Conservation (phyloP, 2,888 invertebrate genomes). For the Torymus auratus region DNA sequence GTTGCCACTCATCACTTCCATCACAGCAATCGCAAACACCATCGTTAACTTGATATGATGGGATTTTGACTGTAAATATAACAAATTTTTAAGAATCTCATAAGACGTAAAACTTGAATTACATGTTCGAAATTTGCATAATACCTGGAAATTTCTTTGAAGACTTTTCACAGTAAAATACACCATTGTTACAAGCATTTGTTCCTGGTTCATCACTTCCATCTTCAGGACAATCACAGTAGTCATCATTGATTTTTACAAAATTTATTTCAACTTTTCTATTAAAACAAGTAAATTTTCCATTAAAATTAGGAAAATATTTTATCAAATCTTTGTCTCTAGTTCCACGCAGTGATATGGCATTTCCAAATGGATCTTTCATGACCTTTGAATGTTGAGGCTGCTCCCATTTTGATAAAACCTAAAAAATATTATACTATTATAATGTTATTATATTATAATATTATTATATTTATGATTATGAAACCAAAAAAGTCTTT, state of each 20-base stretch:
- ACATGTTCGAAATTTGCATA: neutral
- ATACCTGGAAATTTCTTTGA: slow-evolving; percentile 43
- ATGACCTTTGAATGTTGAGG: slow-evolving; percentile 64
- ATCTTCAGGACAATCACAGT: slow-evolving; percentile 88
- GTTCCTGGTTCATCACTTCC: slow-evolving; percentile 91
- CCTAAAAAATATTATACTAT: slow-evolving; percentile 26
- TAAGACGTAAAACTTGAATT: neutral
- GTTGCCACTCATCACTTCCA: slow-evolving; percentile 90
- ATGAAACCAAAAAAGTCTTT: neutral
- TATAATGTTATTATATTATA: too few relatives aligned
- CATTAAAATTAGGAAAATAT: slow-evolving; percentile 76
- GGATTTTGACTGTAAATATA: slow-evolving; percentile 77
- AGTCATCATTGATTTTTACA: slow-evolving; percentile 87
- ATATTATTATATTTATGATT: slow-evolving; percentile 18
- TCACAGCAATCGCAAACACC: slow-evolving; percentile 96
- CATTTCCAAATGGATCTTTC: slow-evolving; percentile 61
- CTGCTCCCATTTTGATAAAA: slow-evolving; percentile 62
- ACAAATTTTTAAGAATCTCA: slow-evolving; percentile 11
- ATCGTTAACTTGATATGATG: slow-evolving; percentile 93
- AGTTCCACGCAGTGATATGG: slow-evolving; percentile 72
- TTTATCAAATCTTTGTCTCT: slow-evolving; percentile 75
- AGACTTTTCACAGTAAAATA: slow-evolving; percentile 85
- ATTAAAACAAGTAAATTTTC: slow-evolving; percentile 77
- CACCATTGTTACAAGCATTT: slow-evolving; percentile 89
- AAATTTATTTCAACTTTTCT: slow-evolving; percentile 78